Percentiles rank a stretch among this genome's conserved stretches.
Evolutionary conservation across 2,797 vertebrate species (phyloP).

Genomic region (Melopsittacus undulatus): DNA sequence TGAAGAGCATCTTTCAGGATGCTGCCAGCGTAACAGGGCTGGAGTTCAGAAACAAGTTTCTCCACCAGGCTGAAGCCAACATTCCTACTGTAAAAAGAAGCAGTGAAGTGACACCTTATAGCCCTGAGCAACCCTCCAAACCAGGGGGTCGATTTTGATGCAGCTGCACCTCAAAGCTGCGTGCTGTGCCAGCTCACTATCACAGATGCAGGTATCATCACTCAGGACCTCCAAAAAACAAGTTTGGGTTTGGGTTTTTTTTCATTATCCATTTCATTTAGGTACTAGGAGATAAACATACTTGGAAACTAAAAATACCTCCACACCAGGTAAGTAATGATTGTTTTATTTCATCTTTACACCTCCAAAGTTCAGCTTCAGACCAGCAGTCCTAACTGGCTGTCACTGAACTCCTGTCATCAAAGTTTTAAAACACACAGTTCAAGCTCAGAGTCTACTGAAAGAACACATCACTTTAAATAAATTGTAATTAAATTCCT

Average conservation of each 20-base stretch:
- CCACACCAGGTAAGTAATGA: background rate
- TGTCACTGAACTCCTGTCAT: background rate
- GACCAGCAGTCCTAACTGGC: background rate
- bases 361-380: background rate
- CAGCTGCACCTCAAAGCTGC: background rate
- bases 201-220: background rate
- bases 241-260: background rate
- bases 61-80: background rate
- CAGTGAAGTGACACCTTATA: background rate
- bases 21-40: background rate
- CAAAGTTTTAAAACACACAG: background rate
- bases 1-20: background rate
- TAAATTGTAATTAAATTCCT: background rate
- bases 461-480: background rate
- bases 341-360: background rate
- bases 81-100: background rate
- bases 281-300: background rate
- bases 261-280: background rate
- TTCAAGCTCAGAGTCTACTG: background rate
- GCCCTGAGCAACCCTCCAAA: background rate
- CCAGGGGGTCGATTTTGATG: background rate
- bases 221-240: background rate
- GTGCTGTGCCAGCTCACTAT: background rate
- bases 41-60: background rate
- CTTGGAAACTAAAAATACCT: background rate